Base-by-base conservation (phyloP, 2,113 vertebrate species). In the Mola mola region DNA sequence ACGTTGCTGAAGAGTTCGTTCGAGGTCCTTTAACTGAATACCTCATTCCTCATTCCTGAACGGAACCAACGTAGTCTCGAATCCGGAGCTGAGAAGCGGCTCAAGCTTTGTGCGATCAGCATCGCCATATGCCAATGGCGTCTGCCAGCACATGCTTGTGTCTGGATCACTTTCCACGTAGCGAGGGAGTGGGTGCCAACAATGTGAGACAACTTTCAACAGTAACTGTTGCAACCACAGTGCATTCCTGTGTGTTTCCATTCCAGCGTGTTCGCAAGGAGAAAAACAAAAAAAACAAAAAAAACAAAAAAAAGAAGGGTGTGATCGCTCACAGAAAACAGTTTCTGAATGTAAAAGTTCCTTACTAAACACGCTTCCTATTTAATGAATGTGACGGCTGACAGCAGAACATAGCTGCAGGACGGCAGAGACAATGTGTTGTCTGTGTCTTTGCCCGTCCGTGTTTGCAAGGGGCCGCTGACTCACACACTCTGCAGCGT, bases 201-300 rank as follows among this genome's bases (percentile, higher is more conserved):
- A 65, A 63, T 70, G 55, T 56, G 74, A 62, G 65, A 73, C 37
- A 57, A 79, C 83, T 82, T 79, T 84, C 81, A 80, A 49, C 81
- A 61, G 72, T 48, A 60, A 72, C 65, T 66, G 69, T 69, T 9
- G 21, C 64, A 50, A 63, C 79, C 75, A 31, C 77, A 55, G 28
- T 20, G 13, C 61, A 87, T 75, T 88, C 78, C 76, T 72, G 66
- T 60, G 49, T 78, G 74, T 75, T 84, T 81, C 57, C 48, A 64
- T 72, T 66, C 65, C 64, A 48, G 56, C 48, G 41, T 37, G 3
- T 43, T 59, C 61, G 51, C 64, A 69, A 24, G 22, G 4, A 9
- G 28, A 9, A 9, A 9, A 9, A 9, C 28, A 9, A n/a, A n/a
- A n/a, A n/a, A n/a, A n/a, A n/a, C n/a, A n/a, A n/a, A n/a, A n/a